Evolutionary conservation across 1,140 invertebrate species (phyloP).

Genomic region (Globodera ellingtonae): DNA sequence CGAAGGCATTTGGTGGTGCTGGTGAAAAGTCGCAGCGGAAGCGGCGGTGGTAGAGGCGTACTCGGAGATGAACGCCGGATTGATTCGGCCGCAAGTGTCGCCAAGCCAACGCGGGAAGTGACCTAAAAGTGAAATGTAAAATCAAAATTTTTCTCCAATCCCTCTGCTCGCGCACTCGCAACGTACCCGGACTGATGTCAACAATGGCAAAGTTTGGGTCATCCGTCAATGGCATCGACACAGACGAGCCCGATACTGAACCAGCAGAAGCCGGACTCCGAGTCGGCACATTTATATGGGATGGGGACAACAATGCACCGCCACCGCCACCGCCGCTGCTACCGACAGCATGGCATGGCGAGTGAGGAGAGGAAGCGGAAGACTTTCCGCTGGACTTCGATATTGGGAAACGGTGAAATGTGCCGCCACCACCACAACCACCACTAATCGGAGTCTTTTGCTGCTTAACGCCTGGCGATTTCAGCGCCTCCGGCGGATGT

Average conservation of each 20-base stretch:
- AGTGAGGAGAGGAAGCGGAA: conserved; percentile 26
- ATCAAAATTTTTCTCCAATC: not conserved
- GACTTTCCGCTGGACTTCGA: not conserved
- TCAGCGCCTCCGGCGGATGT: conserved; percentile 45
- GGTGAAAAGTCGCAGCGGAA: conserved; percentile 12
- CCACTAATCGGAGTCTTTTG: conserved; percentile 45
- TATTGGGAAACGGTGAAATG: conserved; percentile 1
- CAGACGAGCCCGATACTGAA: conserved; percentile 15
- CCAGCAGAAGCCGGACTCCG: conserved; percentile 27
- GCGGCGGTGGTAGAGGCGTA: conserved; percentile 30
- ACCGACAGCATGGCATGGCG: not conserved
- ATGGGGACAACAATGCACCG: conserved; percentile 15
- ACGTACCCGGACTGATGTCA: conserved; percentile 46
- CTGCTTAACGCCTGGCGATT: conserved; percentile 55
- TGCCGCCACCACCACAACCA: not conserved
- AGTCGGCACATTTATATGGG: conserved; percentile 41
- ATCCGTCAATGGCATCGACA: conserved; percentile 29
- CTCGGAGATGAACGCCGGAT: conserved; percentile 51
- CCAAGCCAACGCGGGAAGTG: conserved; percentile 43
- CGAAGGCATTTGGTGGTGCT: not conserved
- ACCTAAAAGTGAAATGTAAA: conserved; percentile 18
- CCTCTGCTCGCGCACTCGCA: not conserved
- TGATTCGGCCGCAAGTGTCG: conserved; percentile 42
- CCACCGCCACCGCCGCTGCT: not conserved
- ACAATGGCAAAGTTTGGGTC: conserved; percentile 53